Percentiles rank a stretch among this genome's conserved stretches.
phyloP scores from a whole-genome alignment of 2,113 vertebrate genomes.

The Telmatochromis sp. region DNA sequence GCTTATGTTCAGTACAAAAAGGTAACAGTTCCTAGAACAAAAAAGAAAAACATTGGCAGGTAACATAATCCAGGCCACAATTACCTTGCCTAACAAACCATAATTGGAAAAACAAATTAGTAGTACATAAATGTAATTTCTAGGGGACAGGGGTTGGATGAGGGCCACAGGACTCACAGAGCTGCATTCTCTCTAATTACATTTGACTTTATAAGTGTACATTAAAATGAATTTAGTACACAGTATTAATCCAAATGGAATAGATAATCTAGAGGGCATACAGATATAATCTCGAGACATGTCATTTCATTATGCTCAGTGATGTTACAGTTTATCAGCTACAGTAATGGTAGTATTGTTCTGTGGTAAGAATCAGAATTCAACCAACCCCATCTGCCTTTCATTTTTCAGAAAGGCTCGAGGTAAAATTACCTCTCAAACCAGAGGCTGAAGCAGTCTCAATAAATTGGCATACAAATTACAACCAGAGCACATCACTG shows the following conservation, averaged over 20 bases:
- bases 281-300: constrained; percentile 8
- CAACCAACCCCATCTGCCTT: not conserved
- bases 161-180: not conserved
- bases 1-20: not conserved
- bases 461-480: not conserved
- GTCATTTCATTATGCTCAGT: not conserved
- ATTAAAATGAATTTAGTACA: not conserved
- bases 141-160: not conserved
- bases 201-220: not conserved
- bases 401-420: not conserved
- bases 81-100: not conserved
- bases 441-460: not conserved
- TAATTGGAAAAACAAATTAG: constrained; percentile 23
- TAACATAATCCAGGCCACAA: constrained; percentile 12
- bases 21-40: not conserved
- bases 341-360: not conserved
- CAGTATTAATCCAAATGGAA: constrained; percentile 33
- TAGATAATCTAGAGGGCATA: not conserved
- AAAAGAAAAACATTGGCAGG: not conserved
- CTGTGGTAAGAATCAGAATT: not conserved
- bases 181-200: not conserved
- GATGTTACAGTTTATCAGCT: not conserved
- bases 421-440: not conserved
- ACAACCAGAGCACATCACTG: not conserved
- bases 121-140: not conserved